Evolutionary conservation across 1,140 invertebrate genomes (phyloP).

Genomic region (Drosophila bocqueti): DNA sequence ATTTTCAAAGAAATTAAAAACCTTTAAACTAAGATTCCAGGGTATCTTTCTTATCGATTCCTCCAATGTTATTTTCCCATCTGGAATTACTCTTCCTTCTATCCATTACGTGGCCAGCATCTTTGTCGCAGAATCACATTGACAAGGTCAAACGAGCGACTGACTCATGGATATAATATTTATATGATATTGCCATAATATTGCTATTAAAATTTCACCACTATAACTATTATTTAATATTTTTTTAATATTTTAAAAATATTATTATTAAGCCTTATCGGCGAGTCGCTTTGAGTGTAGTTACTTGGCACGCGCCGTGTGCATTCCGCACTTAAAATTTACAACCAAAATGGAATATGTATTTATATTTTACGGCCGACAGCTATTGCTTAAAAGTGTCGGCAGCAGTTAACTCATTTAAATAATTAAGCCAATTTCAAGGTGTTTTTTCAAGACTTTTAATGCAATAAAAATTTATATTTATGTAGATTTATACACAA

Average conservation of each 20-base stretch:
- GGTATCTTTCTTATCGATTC: background rate
- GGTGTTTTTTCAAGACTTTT: slow-evolving; percentile 10
- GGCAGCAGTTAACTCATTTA: slow-evolving; percentile 44
- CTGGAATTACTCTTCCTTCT: slow-evolving; percentile 5
- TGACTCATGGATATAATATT: background rate
- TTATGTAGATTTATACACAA: background rate
- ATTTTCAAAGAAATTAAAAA: background rate
- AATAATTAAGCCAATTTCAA: slow-evolving; percentile 37
- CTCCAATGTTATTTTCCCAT: background rate
- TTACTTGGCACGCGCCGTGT: slow-evolving; percentile 30
- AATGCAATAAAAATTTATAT: slow-evolving; percentile 1
- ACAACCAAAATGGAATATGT: slow-evolving; percentile 7
- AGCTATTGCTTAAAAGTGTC: background rate
- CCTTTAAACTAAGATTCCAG: background rate
- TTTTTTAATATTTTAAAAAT: background rate
- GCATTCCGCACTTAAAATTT: slow-evolving; percentile 7
- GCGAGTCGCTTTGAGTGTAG: background rate
- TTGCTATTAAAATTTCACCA: background rate
- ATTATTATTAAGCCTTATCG: background rate
- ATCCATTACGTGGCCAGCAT: slow-evolving; percentile 24
- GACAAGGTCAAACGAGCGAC: slow-evolving; percentile 24
- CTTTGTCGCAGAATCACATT: slow-evolving; percentile 29
- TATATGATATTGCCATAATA: too few species aligned
- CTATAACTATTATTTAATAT: background rate
- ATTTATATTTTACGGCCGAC: background rate